Conservation (phyloP, 2,888 invertebrate genomes). For the Acleris literana region DNA sequence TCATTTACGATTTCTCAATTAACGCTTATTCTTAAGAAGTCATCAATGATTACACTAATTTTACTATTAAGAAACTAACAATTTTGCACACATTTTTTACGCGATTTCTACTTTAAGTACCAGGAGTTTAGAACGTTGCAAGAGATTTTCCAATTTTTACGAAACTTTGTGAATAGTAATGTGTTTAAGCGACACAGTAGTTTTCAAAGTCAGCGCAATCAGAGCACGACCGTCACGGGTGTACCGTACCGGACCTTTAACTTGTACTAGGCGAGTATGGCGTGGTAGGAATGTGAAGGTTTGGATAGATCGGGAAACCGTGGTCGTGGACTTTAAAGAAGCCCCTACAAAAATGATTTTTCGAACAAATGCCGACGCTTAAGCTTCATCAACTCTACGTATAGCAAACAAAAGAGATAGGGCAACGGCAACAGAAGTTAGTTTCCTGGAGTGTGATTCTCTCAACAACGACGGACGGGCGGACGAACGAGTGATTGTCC, state of each 20-base stretch:
- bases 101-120: background rate
- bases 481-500: too few species aligned
- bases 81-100: background rate
- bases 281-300: conserved; percentile 5
- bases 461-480: too few species aligned
- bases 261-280: conserved; percentile 12
- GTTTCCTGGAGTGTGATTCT: too few species aligned
- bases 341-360: too few species aligned
- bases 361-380: too few species aligned
- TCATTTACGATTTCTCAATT: background rate
- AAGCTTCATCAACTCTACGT: background rate
- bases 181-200: conserved; percentile 51
- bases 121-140: background rate
- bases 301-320: background rate
- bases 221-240: conserved; percentile 60
- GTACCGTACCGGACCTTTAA: conserved; percentile 42
- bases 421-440: too few species aligned
- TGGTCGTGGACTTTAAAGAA: too few species aligned
- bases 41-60: background rate
- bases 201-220: conserved; percentile 59
- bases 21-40: background rate
- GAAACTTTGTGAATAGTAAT: conserved; percentile 25
- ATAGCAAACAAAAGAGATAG: background rate
- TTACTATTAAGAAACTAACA: background rate
- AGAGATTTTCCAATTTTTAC: conserved; percentile 22